Conservation (phyloP, 2,113 vertebrate genomes). For the Brachionichthys hirsutus region DNA sequence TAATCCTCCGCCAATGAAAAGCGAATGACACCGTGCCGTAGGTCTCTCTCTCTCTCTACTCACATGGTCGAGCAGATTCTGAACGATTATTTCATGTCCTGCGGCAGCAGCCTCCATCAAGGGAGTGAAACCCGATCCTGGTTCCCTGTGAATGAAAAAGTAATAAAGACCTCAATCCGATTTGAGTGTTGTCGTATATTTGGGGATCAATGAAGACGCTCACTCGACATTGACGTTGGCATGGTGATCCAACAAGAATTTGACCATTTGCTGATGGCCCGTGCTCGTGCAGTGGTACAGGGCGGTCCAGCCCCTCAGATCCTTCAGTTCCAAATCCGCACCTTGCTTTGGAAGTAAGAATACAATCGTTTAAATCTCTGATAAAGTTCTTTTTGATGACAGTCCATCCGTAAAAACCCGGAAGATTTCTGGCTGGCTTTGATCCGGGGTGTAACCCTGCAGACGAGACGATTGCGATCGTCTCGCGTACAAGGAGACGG, state of each 20-base stretch:
- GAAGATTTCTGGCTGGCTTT: no score
- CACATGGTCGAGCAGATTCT: slow-evolving; percentile 93
- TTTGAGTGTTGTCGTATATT: neutral
- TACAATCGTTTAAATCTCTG: neutral
- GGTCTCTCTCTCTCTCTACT: slow-evolving; percentile 56
- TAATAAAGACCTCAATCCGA: neutral
- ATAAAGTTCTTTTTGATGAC: neutral
- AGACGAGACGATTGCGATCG: no score
- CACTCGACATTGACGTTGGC: slow-evolving; percentile 91
- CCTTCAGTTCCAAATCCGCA: slow-evolving; percentile 90
- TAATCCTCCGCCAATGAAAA: no score
- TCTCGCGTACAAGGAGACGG: no score
- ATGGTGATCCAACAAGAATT: slow-evolving; percentile 90
- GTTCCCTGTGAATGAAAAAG: slow-evolving; percentile 80
- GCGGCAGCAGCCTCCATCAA: slow-evolving; percentile 97
- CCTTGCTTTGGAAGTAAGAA: slow-evolving; percentile 83
- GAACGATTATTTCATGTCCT: slow-evolving; percentile 95
- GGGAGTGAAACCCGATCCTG: slow-evolving; percentile 87
- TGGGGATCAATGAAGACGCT: slow-evolving; percentile 43
- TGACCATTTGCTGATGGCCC: slow-evolving; percentile 95
- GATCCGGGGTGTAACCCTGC: no score
- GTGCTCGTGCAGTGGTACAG: slow-evolving; percentile 93
- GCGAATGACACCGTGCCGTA: no score
- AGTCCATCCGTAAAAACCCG: no score
- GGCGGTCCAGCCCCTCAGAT: slow-evolving; percentile 91